A percentile compares a stretch with the other conserved stretches of the same genome.
phyloP scores from a whole-genome alignment of 2,113 vertebrate species.

The Chlamydotis undulata region DNA sequence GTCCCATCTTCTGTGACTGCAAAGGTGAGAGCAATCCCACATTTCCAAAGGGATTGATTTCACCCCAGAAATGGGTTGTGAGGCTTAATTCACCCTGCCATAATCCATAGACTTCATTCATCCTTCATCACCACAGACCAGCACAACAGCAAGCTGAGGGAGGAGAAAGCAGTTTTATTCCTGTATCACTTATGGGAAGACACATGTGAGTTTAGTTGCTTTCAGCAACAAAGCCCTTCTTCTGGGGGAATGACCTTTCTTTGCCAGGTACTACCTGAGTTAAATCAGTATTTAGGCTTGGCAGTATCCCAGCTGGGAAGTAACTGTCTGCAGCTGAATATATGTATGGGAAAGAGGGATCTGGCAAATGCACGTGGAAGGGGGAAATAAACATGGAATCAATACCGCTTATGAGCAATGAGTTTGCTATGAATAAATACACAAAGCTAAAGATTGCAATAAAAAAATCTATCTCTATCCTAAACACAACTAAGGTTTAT shows the following conservation, averaged over 20 bases:
- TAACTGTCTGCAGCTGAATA: not conserved
- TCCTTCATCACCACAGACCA: not conserved
- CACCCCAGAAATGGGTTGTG: not conserved
- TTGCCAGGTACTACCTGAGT: not conserved
- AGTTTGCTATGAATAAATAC: not conserved
- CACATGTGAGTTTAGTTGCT: rapidly evolving
- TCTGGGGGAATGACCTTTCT: not conserved
- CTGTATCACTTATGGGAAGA: not conserved
- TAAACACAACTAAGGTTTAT: not conserved
- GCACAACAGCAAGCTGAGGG: not conserved
- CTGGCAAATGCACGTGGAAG: not conserved
- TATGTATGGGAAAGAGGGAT: not conserved
- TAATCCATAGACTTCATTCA: not conserved
- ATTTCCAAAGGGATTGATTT: not conserved
- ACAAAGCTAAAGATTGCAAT: not conserved
- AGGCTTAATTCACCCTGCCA: not conserved
- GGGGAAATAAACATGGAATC: not conserved
- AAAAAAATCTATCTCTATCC: not conserved
- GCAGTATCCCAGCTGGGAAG: not conserved
- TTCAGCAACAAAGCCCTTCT: not conserved
- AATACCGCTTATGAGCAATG: not conserved
- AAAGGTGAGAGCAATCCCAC: not conserved
- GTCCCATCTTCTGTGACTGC: not conserved
- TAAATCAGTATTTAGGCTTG: not conserved
- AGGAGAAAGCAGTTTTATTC: not conserved